These are phyloP conservation scores for Trachythela sp. DNA, from an alignment of 64 coral and sea anemone genomes.

Conservation along the genomic window DNA sequence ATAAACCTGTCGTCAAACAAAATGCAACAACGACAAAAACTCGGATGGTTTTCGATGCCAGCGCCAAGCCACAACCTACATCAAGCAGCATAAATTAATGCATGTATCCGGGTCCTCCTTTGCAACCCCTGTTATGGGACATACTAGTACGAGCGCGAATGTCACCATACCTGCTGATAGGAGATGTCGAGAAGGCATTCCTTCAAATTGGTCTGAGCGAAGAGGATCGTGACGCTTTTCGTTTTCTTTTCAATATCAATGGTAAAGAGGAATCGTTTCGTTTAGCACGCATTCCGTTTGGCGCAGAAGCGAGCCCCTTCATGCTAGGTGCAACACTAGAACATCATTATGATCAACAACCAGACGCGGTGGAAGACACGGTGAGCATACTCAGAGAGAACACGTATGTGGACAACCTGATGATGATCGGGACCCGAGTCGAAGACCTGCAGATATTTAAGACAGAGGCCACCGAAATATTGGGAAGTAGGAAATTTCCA, in stretches of 20 bases:
- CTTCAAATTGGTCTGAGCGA: neutral
- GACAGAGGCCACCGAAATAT: neutral
- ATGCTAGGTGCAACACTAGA: neutral
- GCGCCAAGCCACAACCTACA: neutral
- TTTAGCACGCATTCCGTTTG: neutral
- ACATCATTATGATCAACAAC: slow-evolving; percentile 21
- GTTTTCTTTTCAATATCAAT: neutral
- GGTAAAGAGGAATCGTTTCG: neutral
- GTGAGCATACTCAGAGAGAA: neutral
- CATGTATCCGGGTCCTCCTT: neutral
- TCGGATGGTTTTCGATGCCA: neutral
- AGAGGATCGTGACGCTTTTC: neutral
- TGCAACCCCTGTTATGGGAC: neutral
- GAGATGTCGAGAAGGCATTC: neutral
- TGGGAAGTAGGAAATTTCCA: neutral
- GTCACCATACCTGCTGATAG: neutral
- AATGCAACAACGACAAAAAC: neutral
- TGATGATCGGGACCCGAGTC: neutral
- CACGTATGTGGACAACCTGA: neutral
- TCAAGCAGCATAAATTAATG: neutral
- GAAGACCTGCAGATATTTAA: neutral
- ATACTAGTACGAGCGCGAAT: neutral
- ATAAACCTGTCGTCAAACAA: neutral
- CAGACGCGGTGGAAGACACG: neutral
- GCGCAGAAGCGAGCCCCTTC: neutral